phyloP scores from a whole-genome alignment of 2,797 vertebrate genomes.

The Novumbra hubbsi region DNA sequence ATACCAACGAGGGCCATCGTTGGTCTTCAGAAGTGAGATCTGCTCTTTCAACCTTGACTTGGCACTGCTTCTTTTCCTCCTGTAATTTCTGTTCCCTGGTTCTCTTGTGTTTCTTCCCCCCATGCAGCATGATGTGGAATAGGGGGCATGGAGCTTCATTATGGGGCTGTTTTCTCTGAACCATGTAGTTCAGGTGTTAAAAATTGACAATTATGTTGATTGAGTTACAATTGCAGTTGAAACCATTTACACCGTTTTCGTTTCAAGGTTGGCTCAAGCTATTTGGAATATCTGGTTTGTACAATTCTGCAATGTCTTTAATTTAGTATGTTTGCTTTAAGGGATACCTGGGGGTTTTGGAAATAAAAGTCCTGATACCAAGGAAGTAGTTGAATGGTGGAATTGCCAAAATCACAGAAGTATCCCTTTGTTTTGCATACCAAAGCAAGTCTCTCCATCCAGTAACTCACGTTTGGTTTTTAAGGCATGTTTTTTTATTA shows the following conservation, averaged over 20 bases:
- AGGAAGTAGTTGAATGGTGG: too few relatives aligned
- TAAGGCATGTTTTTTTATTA: not conserved
- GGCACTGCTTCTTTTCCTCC: slow-evolving; percentile 42
- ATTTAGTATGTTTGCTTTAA: not conserved
- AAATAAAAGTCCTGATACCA: too few relatives aligned
- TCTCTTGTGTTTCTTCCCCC: slow-evolving; percentile 35
- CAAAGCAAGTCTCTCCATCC: slow-evolving; percentile 26
- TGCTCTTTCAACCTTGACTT: not conserved
- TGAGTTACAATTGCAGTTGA: not conserved
- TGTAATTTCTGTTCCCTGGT: not conserved
- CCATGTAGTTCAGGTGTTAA: not conserved
- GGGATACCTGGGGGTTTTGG: too few relatives aligned
- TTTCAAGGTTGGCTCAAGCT: not conserved
- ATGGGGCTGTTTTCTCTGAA: not conserved
- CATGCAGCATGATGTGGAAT: slow-evolving; percentile 90
- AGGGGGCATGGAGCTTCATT: slow-evolving; percentile 36
- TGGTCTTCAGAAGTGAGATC: not conserved
- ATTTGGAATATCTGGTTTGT: not conserved
- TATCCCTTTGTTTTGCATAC: slow-evolving; percentile 44
- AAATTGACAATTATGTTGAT: not conserved
- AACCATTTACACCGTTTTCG: not conserved
- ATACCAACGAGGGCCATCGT: not conserved
- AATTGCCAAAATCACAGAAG: not conserved
- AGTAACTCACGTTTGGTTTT: slow-evolving; percentile 47
- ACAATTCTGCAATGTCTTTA: not conserved